phyloP scores from a whole-genome alignment of 2,888 invertebrate genomes.

The Galeopsomyia nigrocyanea region DNA sequence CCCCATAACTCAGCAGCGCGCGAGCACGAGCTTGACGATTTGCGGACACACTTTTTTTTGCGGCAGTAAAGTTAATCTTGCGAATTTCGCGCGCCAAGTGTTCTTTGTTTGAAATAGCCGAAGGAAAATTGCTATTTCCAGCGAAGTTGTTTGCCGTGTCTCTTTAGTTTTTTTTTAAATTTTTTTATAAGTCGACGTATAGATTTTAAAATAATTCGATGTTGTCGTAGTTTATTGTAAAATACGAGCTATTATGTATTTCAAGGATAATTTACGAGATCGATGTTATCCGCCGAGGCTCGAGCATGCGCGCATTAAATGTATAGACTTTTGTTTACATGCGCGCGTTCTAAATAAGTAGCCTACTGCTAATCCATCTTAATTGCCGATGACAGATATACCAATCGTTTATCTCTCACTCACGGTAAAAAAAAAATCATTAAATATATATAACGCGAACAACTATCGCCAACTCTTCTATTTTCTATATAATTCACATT shows the following conservation, averaged over 20 bases:
- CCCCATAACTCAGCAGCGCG: conserved; percentile 5
- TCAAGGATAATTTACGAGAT: conserved; percentile 4
- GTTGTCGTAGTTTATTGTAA: no score
- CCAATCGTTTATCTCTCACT: conserved; percentile 5
- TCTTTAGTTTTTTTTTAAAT: no score
- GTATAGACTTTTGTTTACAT: conserved; percentile 4
- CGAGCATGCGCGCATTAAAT: no score
- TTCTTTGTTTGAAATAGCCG: conserved; percentile 7
- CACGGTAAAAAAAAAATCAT: no score
- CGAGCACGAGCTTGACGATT: conserved; percentile 16
- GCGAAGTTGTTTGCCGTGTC: background rate
- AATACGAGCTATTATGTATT: no score
- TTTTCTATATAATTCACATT: no score
- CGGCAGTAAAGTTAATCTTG: background rate
- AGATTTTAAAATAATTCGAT: no score
- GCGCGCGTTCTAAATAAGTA: conserved; percentile 13
- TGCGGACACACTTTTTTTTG: conserved; percentile 20
- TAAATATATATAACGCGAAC: no score
- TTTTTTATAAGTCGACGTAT: background rate
- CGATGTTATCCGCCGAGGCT: background rate
- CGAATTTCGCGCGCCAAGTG: background rate
- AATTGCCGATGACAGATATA: conserved; percentile 8
- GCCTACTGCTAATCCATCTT: background rate
- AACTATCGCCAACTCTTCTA: no score
- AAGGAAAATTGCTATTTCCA: conserved; percentile 1